A percentile compares a stretch with the other conserved stretches of the same genome.
These are phyloP conservation scores for Caiman crocodilus DNA, from an alignment of 2,797 vertebrate genomes.

Conservation along the genomic window DNA sequence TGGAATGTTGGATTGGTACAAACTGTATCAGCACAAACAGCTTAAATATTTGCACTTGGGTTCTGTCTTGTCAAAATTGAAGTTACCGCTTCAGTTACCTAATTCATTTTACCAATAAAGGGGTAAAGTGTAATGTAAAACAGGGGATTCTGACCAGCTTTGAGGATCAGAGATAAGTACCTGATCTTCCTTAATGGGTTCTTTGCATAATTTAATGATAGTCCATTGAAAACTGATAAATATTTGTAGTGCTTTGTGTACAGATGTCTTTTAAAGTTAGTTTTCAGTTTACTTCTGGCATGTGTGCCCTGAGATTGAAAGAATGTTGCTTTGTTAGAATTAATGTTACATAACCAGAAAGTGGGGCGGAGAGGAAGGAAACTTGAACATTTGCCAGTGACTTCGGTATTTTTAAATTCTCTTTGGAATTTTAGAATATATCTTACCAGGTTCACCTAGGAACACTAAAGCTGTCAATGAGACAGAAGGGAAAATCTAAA, in stretches of 20 bases:
- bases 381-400: slow-evolving; percentile 17
- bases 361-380: background rate
- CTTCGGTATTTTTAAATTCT: slow-evolving; percentile 50
- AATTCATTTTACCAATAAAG: background rate
- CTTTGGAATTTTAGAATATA: slow-evolving; percentile 43
- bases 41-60: background rate
- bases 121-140: background rate
- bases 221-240: background rate
- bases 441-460: slow-evolving; percentile 52
- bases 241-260: slow-evolving; percentile 36
- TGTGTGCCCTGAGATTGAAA: background rate
- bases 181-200: background rate
- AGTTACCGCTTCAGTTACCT: background rate
- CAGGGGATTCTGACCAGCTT: background rate
- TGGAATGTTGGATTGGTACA: background rate
- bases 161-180: background rate
- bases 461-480: slow-evolving; percentile 60
- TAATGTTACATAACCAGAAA: background rate
- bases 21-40: background rate
- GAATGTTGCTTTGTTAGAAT: slow-evolving; percentile 14
- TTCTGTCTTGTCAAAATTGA: background rate
- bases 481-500: slow-evolving; percentile 64
- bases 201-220: slow-evolving; percentile 3
- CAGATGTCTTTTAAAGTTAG: slow-evolving; percentile 33
- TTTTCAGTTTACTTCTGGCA: slow-evolving; percentile 35